These are phyloP conservation scores for Drosophila littoralis DNA, from an alignment of 1,140 invertebrate genomes.

Conservation along the genomic window DNA sequence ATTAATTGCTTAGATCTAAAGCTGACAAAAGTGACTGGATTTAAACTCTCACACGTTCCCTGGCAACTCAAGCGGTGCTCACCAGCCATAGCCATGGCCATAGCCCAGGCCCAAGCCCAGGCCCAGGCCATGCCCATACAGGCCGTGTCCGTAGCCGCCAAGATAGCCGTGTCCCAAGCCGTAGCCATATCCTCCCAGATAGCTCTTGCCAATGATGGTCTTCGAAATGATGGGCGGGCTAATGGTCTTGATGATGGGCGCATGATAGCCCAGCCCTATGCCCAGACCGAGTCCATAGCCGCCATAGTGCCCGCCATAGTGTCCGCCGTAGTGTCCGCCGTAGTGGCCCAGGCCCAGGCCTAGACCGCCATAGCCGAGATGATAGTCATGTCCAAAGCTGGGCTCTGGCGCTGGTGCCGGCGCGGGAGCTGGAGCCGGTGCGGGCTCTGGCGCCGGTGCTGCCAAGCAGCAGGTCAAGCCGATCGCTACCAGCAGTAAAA, in stretches of 20 bases:
- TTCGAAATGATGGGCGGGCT: slow-evolving; percentile 67
- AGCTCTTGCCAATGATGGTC: slow-evolving; percentile 78
- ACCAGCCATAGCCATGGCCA: slow-evolving; percentile 62
- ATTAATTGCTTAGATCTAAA: background rate
- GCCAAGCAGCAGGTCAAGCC: slow-evolving; percentile 50
- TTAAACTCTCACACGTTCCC: slow-evolving; percentile 56
- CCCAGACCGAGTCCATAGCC: slow-evolving; percentile 51
- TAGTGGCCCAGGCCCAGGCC: slow-evolving; percentile 46
- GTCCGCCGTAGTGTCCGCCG: slow-evolving; percentile 44
- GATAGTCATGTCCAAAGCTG: slow-evolving; percentile 61
- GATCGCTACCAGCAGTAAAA: slow-evolving; percentile 49
- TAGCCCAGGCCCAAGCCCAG: slow-evolving; percentile 65
- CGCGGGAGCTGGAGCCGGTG: slow-evolving; percentile 38
- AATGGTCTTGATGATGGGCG: slow-evolving; percentile 56
- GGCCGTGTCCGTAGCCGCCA: slow-evolving; percentile 67
- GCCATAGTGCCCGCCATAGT: slow-evolving; percentile 46
- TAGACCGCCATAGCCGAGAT: slow-evolving; percentile 59
- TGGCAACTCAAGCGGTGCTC: slow-evolving; percentile 2
- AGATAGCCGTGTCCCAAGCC: slow-evolving; percentile 64
- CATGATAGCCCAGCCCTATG: slow-evolving; percentile 60
- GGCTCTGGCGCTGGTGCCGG: slow-evolving; percentile 55
- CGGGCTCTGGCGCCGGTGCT: slow-evolving; percentile 49
- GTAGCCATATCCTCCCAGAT: slow-evolving; percentile 59
- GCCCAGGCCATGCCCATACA: slow-evolving; percentile 63
- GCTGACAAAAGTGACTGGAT: too few relatives aligned